Evolutionary conservation across 2,797 vertebrate genomes (phyloP).

Genomic region (Peromyscus melanophrys): DNA sequence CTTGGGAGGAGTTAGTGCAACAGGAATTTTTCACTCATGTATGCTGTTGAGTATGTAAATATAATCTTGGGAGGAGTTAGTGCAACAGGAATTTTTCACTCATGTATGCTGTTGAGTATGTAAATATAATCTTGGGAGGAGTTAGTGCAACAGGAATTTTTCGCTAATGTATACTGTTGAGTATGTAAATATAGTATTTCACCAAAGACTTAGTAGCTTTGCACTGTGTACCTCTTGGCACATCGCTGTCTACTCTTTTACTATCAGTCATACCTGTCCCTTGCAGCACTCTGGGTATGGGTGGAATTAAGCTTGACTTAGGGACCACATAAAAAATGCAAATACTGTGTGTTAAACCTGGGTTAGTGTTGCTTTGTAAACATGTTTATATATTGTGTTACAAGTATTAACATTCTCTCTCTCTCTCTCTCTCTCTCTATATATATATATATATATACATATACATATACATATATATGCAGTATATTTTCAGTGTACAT

Average conservation of each 20-base stretch:
- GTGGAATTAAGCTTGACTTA: conserved; percentile 67
- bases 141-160: neutral
- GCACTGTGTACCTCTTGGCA: conserved; percentile 66
- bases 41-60: neutral
- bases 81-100: too few species aligned
- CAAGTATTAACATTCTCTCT: conserved; percentile 15
- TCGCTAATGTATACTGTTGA: too few species aligned
- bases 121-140: conserved; percentile 77
- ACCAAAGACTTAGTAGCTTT: conserved; percentile 70
- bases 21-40: too few species aligned
- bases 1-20: too few species aligned
- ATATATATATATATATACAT: too few species aligned
- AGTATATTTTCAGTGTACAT: conserved; percentile 51
- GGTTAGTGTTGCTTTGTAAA: conserved; percentile 57
- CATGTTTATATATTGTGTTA: conserved; percentile 56
- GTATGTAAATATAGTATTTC: conserved; percentile 69
- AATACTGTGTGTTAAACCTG: conserved; percentile 55
- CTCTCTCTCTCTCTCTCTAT: too few species aligned
- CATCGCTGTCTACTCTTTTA: conserved; percentile 76
- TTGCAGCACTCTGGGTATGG: conserved; percentile 43
- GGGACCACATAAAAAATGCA: conserved; percentile 57
- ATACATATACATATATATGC: neutral
- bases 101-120: neutral
- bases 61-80: too few species aligned
- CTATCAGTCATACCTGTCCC: conserved; percentile 72